Evolutionary conservation across 2,888 invertebrate species (phyloP), one percentile per base, ranked within the genome.

Genomic region (Calameuta filiformis): DNA sequence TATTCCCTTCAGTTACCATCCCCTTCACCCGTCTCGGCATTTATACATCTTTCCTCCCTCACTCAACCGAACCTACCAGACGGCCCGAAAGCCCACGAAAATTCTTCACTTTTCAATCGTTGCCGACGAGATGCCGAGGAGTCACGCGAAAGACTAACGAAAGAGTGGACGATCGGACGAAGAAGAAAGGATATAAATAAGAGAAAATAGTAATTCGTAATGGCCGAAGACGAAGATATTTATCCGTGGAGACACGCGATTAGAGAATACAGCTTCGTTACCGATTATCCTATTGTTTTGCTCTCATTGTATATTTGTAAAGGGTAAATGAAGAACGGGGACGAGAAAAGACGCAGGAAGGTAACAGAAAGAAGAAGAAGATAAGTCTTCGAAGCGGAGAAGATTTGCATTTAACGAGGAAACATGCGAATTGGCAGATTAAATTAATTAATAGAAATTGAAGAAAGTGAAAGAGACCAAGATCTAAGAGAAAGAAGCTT

Each of bases 1-100:
- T 89, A 68, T 87, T 85, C 88, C 89, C 86, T 84, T 83, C 82
- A 85, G 83, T 87, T 85, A 83, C 77, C 83, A 83, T 83, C 83
- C 82, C 83, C 82, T 85, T 84, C 83, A 83, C 83, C 82, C 78
- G 82, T 78, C 80, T 80, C 73, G 73, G 73, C 76, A 71, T 81
- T 78, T 78, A 76, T 77, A 77, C 80, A 71, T 81, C 78, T 40
- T 68, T 71, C 31, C 71, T 34, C 31, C 71, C 71, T 33, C 71
- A 34, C 33, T 71, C 71, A 23, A 71, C 31, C 33, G 71, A 56
- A 23, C 23, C 33, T 68, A 35, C 77, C 74, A 31, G 73, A n/a
- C 69, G 68, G 31, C 69, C 68, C 35, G 30, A 77, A 69, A 34
- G 33, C 73, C 75, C 69, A 35, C 73, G 33, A 73, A 75, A 75